These are phyloP conservation scores for Coptodon bakossiorum DNA, from an alignment of 2,113 vertebrate species.

Conservation along the genomic window DNA sequence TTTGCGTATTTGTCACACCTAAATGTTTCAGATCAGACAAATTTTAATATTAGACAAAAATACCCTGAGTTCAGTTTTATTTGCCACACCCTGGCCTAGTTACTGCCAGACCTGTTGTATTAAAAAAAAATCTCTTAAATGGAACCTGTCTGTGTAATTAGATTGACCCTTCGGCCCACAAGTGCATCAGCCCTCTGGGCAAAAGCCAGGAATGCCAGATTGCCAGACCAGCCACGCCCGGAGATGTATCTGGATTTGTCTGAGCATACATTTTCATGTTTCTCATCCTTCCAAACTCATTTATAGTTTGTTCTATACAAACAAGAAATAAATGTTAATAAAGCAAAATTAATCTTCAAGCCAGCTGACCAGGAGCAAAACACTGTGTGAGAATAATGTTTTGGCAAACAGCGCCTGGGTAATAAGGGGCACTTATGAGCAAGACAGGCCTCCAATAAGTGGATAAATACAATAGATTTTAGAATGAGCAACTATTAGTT, in stretches of 20 bases:
- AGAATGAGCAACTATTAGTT: fast-evolving
- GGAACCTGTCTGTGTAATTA: neutral
- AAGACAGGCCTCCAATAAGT: neutral
- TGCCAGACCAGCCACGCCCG: neutral
- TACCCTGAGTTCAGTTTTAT: neutral
- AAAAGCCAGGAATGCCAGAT: neutral
- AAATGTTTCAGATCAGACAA: neutral
- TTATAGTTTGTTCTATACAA: neutral
- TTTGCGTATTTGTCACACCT: neutral
- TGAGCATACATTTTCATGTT: neutral
- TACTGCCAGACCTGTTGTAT: fast-evolving
- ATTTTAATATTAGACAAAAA: neutral
- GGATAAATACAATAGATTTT: neutral
- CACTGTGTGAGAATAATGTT: neutral
- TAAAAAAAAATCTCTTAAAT: neutral
- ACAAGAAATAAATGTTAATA: neutral
- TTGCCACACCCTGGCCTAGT: neutral
- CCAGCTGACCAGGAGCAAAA: neutral
- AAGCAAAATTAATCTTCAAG: neutral
- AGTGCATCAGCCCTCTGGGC: neutral
- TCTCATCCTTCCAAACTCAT: neutral
- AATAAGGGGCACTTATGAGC: neutral
- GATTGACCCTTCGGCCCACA: neutral
- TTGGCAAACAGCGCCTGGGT: neutral
- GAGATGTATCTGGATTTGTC: neutral